Conservation (phyloP, 1,140 invertebrate genomes). For the Cotesia glomerata region DNA sequence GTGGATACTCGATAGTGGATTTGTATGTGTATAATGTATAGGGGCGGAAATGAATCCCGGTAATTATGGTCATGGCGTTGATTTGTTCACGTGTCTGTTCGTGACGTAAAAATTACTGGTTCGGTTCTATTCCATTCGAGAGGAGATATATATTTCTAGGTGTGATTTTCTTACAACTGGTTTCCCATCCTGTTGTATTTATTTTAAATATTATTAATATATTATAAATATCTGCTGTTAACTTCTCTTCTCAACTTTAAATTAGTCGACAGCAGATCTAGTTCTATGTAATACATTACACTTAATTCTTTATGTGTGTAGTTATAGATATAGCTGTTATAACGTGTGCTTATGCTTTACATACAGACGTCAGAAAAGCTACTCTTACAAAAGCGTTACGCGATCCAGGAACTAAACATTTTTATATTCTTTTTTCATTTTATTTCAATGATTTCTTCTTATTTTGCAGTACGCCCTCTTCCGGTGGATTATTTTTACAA, state of each 20-base stretch:
- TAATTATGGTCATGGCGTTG: slow-evolving; percentile 4
- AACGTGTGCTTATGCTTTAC: too few relatives aligned
- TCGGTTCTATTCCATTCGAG: not conserved
- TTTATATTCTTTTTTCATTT: not conserved
- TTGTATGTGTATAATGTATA: not conserved
- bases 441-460: too few relatives aligned
- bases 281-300: too few relatives aligned
- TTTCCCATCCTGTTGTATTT: not conserved
- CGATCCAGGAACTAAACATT: slow-evolving; percentile 24
- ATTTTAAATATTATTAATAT: not conserved
- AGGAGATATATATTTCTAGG: not conserved
- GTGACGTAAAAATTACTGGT: slow-evolving; percentile 1
- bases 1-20: not conserved
- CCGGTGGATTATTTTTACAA: slow-evolving; percentile 23
- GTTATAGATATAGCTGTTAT: too few relatives aligned
- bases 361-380: not conserved
- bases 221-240: too few relatives aligned
- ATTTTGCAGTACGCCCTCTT: slow-evolving; percentile 15
- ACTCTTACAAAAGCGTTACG: slow-evolving; percentile 20
- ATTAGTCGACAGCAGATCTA: too few relatives aligned
- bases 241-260: too few relatives aligned
- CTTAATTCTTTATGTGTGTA: too few relatives aligned
- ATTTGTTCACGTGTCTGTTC: slow-evolving; percentile 3
- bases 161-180: slow-evolving; percentile 22
- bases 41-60: not conserved